Evolutionary conservation across 2,797 vertebrate genomes (phyloP).

Genomic region (Cynodonichthys magdalenae): DNA sequence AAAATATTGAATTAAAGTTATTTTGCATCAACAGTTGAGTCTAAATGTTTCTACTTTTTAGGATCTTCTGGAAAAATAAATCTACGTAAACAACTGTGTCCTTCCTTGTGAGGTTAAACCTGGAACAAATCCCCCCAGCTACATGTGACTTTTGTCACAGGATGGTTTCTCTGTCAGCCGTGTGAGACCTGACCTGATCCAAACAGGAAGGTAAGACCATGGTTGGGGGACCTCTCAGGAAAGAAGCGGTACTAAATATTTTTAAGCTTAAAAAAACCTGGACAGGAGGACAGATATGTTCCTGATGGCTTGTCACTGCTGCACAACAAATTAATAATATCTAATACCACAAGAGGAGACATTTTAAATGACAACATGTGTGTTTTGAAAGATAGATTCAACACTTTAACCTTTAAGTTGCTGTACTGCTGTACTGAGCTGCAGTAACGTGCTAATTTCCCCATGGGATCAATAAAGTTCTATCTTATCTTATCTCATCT

Average conservation of each 20-base stretch:
- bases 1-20: no score
- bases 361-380: no score
- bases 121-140: constrained; percentile 41
- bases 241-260: constrained; percentile 48
- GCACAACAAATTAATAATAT: neutral
- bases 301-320: constrained; percentile 11
- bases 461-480: no score
- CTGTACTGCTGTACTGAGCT: no score
- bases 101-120: constrained; percentile 27
- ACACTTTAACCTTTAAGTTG: no score
- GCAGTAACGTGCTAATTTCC: no score
- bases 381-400: no score
- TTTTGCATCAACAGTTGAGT: no score
- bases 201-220: constrained; percentile 65
- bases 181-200: constrained; percentile 39
- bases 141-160: constrained; percentile 55
- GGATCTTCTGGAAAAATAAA: constrained; percentile 4
- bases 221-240: constrained; percentile 51
- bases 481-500: no score
- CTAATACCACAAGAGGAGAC: neutral
- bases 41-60: neutral
- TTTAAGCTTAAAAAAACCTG: constrained; percentile 27
- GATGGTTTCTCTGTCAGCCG: constrained; percentile 38
- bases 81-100: constrained; percentile 30
- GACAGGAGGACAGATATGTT: constrained; percentile 56